phyloP scores from a whole-genome alignment of 2,888 invertebrate species.

The Athripsodes cinereus region DNA sequence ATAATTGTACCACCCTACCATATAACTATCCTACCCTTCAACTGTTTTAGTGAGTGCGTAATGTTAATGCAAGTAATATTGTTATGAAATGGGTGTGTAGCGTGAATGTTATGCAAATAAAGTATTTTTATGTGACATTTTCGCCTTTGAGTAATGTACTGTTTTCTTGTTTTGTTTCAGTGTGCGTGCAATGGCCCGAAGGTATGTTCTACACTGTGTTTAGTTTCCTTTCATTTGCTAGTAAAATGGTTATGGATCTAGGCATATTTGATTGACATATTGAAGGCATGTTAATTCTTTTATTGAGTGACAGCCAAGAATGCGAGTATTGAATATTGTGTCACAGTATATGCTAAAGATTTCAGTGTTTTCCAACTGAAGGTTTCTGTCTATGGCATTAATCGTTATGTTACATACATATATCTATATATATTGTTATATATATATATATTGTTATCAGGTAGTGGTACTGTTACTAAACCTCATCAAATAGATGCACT shows the following conservation, averaged over 20 bases:
- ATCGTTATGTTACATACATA: background rate
- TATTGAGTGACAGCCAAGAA: conserved; percentile 28
- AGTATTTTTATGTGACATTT: background rate
- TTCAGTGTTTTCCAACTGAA: conserved; percentile 16
- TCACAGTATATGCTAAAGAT: conserved; percentile 27
- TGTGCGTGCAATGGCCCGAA: conserved; percentile 90
- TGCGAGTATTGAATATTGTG: conserved; percentile 26
- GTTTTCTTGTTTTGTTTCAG: conserved; percentile 61
- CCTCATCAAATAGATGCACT: background rate
- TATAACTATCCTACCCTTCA: too few species aligned
- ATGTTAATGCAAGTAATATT: too few species aligned
- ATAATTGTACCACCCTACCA: too few species aligned
- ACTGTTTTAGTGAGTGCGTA: too few species aligned
- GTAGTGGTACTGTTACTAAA: conserved; percentile 2
- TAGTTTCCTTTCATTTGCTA: conserved; percentile 21
- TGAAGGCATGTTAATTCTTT: conserved; percentile 28
- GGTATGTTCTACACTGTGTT: conserved; percentile 51
- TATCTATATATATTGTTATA: too few species aligned
- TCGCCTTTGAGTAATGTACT: conserved; percentile 25
- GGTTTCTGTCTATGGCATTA: conserved; percentile 6
- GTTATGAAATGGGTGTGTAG: too few species aligned
- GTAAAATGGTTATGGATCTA: conserved; percentile 28
- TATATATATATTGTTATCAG: background rate
- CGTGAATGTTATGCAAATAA: too few species aligned
- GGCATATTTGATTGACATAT: conserved; percentile 27